Evolutionary conservation across 2,888 invertebrate species (phyloP).

Genomic region (Catonia carolina): DNA sequence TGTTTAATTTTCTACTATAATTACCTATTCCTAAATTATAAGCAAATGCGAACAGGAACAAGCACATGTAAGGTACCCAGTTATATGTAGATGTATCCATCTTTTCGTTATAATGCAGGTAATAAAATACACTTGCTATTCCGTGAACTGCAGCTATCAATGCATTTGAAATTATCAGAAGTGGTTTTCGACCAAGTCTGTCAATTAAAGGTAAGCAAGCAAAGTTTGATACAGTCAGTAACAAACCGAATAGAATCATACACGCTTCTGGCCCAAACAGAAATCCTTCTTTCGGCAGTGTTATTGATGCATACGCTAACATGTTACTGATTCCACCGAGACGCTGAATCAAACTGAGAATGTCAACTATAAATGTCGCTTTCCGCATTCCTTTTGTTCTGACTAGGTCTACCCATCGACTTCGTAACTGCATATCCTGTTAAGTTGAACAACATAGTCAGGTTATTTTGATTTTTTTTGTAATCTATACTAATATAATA

Average conservation of each 20-base stretch:
- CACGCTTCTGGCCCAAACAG: conserved; percentile 20
- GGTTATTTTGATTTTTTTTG: too few relatives aligned
- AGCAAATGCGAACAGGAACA: conserved; percentile 52
- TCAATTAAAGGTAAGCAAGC: conserved; percentile 28
- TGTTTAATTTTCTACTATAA: too few relatives aligned
- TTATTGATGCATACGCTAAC: conserved; percentile 30
- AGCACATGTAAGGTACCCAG: conserved; percentile 48
- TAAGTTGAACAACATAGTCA: too few relatives aligned
- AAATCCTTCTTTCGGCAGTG: conserved; percentile 27
- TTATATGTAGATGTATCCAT: conserved; percentile 41
- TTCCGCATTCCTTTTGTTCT: conserved; percentile 19
- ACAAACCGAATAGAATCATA: conserved; percentile 30
- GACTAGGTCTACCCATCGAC: conserved; percentile 25
- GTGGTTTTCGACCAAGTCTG: conserved; percentile 28
- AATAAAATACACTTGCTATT: conserved; percentile 28
- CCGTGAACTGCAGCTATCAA: conserved; percentile 24
- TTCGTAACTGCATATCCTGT: conserved; percentile 31
- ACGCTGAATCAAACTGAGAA: conserved; percentile 25
- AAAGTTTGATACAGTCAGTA: conserved; percentile 25
- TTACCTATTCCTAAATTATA: conserved; percentile 54
- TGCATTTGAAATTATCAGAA: conserved; percentile 28
- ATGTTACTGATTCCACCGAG: conserved; percentile 31
- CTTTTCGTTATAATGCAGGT: too few relatives aligned
- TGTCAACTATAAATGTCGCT: conserved; percentile 25
- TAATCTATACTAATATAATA: too few relatives aligned